Conservation (phyloP, 2,113 vertebrate genomes). For the Periophthalmus modestus region DNA sequence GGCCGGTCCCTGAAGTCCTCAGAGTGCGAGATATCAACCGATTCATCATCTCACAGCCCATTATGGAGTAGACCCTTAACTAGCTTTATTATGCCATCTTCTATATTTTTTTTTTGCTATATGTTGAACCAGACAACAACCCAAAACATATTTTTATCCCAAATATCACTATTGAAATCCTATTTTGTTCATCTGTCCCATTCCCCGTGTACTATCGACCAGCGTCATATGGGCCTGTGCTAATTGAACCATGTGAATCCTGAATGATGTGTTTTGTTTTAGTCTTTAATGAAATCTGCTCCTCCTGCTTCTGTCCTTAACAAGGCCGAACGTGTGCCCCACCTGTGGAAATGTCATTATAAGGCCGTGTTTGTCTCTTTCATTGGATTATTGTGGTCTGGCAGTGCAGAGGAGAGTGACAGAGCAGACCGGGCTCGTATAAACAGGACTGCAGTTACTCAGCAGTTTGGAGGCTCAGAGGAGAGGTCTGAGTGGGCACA, state of each 20-base stretch:
- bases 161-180: neutral
- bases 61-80: no score
- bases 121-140: neutral
- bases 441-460: neutral
- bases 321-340: constrained; percentile 38
- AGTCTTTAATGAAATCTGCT: constrained; percentile 28
- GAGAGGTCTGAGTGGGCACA: neutral
- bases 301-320: constrained; percentile 15
- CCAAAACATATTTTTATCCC: neutral
- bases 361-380: constrained; percentile 14
- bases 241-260: neutral
- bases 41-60: no score
- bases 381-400: constrained; percentile 22
- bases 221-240: neutral
- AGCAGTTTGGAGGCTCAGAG: neutral
- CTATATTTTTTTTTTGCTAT: neutral
- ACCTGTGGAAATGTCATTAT: constrained; percentile 46
- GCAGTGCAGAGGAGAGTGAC: constrained; percentile 11
- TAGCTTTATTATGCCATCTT: neutral
- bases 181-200: neutral
- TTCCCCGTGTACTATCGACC: neutral
- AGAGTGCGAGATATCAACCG: no score
- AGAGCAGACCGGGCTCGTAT: neutral
- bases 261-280: constrained; percentile 8
- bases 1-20: no score